Conservation (phyloP, 2,113 vertebrate genomes). For the Petroica traversi region DNA sequence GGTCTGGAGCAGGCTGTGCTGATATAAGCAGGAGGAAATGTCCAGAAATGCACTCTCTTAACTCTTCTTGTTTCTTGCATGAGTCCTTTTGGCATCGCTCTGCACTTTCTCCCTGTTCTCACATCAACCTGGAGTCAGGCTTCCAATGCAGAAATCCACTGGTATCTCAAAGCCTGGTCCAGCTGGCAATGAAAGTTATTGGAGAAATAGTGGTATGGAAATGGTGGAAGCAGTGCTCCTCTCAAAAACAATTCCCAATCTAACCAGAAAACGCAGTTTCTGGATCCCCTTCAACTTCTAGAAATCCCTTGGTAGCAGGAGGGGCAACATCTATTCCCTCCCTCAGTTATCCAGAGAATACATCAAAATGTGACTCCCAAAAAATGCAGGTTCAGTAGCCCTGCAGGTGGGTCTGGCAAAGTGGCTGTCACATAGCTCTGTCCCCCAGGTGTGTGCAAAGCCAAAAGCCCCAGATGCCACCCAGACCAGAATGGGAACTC, state of each 20-base stretch:
- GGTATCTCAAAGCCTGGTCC: not conserved
- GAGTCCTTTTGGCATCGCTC: not conserved
- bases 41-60: not conserved
- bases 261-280: not conserved
- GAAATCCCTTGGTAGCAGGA: not conserved
- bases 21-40: not conserved
- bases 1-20: not conserved
- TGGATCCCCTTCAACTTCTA: not conserved
- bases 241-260: not conserved
- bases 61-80: accelerated
- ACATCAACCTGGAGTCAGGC: not conserved
- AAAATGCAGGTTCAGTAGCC: not conserved
- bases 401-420: not conserved
- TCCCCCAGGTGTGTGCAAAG: not conserved
- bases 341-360: not conserved
- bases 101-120: not conserved
- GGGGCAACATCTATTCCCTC: not conserved
- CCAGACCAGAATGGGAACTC: not conserved
- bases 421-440: not conserved
- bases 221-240: not conserved
- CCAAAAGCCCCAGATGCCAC: not conserved
- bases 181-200: not conserved
- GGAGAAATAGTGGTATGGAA: not conserved
- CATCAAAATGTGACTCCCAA: not conserved
- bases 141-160: not conserved